phyloP scores from a whole-genome alignment of 2,888 invertebrate species.

The Melieria picta region DNA sequence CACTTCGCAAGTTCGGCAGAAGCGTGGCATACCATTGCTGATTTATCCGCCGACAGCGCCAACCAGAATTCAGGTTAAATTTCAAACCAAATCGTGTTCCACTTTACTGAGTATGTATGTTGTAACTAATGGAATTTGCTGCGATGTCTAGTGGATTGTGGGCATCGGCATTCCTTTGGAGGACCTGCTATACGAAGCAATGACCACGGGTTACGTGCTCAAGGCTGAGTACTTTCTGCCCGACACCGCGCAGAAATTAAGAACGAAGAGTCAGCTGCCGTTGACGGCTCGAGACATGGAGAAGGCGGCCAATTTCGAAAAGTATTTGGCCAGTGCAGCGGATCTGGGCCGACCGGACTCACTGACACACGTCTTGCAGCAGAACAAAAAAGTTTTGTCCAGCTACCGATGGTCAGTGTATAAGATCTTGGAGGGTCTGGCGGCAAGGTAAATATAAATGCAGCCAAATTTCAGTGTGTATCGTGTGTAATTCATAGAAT shows the following conservation, averaged over 20 bases:
- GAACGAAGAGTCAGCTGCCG: slow-evolving; percentile 47
- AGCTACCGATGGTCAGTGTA: slow-evolving; percentile 60
- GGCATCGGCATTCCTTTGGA: slow-evolving; percentile 64
- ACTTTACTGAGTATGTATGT: too few species aligned
- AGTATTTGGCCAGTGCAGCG: slow-evolving; percentile 49
- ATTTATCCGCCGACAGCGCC: slow-evolving; percentile 62
- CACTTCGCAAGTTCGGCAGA: slow-evolving; percentile 18
- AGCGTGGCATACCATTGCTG: slow-evolving; percentile 47
- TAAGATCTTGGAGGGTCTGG: slow-evolving; percentile 55
- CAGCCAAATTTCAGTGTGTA: not conserved
- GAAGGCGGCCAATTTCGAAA: slow-evolving; percentile 50
- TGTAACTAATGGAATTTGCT: too few species aligned
- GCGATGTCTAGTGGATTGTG: slow-evolving; percentile 54
- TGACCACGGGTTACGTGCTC: slow-evolving; percentile 62
- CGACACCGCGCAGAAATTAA: slow-evolving; percentile 50
- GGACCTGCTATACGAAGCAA: slow-evolving; percentile 56
- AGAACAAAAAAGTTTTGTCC: slow-evolving; percentile 42
- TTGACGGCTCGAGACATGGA: slow-evolving; percentile 37
- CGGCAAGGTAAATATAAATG: slow-evolving; percentile 46
- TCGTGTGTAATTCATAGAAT: slow-evolving; percentile 65
- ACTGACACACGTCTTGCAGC: slow-evolving; percentile 42
- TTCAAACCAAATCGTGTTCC: not conserved
- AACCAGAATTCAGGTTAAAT: slow-evolving; percentile 59
- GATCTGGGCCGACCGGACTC: slow-evolving; percentile 47
- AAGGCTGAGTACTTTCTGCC: slow-evolving; percentile 63